A percentile compares a stretch with the other conserved stretches of the same genome.
phyloP scores from a whole-genome alignment of 2,888 invertebrate species.

The Plebejus anna region DNA sequence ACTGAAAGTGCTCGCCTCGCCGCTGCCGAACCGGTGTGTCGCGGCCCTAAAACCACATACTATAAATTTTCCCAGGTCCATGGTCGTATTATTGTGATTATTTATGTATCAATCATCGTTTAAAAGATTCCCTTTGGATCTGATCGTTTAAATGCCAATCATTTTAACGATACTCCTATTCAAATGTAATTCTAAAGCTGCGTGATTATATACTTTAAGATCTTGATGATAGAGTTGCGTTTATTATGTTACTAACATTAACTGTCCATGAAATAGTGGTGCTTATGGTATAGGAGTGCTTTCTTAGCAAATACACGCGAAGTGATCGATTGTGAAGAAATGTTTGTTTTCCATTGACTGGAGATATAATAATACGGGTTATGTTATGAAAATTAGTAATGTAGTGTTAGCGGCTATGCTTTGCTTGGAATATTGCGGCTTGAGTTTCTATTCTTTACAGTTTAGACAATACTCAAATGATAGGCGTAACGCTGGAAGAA shows the following conservation, averaged over 20 bases:
- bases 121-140: conserved; percentile 31
- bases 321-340: conserved; percentile 11
- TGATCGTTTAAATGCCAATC: conserved; percentile 35
- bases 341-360: conserved; percentile 22
- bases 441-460: too few relatives aligned
- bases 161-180: conserved; percentile 35
- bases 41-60: background rate
- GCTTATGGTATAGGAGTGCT: conserved; percentile 26
- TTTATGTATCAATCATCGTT: conserved; percentile 31
- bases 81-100: conserved; percentile 14
- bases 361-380: background rate
- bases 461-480: too few relatives aligned
- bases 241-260: background rate
- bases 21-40: too few relatives aligned
- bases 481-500: too few relatives aligned
- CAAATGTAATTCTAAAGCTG: conserved; percentile 27
- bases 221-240: background rate
- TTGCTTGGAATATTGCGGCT: background rate
- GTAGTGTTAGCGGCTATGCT: background rate
- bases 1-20: too few relatives aligned
- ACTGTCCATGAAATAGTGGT: conserved; percentile 1
- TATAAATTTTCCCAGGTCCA: conserved; percentile 17
- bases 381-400: background rate
- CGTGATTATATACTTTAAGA: background rate
- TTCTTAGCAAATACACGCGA: conserved; percentile 24